Evolutionary conservation across 2,888 invertebrate genomes (phyloP).

Genomic region (Epiblema foenella): DNA sequence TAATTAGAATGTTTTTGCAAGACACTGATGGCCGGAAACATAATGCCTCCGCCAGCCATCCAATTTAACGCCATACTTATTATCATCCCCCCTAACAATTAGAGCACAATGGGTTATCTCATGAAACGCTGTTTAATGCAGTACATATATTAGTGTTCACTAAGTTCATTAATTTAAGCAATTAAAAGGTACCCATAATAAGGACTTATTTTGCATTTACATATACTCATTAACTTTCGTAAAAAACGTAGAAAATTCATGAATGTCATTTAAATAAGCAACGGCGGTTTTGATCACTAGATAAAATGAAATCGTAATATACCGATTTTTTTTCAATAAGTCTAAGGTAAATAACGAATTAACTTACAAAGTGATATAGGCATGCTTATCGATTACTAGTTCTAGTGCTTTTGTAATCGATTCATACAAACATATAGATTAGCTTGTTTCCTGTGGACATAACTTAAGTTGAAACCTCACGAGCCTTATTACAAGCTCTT

Average conservation of each 20-base stretch:
- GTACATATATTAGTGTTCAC: neutral
- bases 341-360: neutral
- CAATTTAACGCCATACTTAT: constrained; percentile 32
- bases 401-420: too few species aligned
- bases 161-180: neutral
- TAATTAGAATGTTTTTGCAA: constrained; percentile 25
- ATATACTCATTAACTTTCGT: constrained; percentile 10
- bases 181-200: constrained; percentile 7
- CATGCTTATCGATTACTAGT: neutral
- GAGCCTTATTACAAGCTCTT: too few species aligned
- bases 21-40: constrained; percentile 6
- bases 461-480: too few species aligned
- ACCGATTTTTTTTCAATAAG: neutral
- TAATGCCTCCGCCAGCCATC: constrained; percentile 24
- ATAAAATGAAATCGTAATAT: neutral
- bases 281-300: neutral
- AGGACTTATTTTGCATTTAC: constrained; percentile 14
- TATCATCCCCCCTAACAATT: constrained; percentile 30
- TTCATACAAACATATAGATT: too few species aligned
- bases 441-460: too few species aligned
- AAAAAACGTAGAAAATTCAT: constrained; percentile 6
- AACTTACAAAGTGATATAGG: neutral
- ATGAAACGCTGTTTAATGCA: constrained; percentile 11
- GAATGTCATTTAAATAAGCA: constrained; percentile 8
- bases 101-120: constrained; percentile 16